A percentile compares a stretch with the other conserved stretches of the same genome.
These are phyloP conservation scores for Callopanchax toddi DNA, from an alignment of 2,113 vertebrate genomes.

Conservation along the genomic window DNA sequence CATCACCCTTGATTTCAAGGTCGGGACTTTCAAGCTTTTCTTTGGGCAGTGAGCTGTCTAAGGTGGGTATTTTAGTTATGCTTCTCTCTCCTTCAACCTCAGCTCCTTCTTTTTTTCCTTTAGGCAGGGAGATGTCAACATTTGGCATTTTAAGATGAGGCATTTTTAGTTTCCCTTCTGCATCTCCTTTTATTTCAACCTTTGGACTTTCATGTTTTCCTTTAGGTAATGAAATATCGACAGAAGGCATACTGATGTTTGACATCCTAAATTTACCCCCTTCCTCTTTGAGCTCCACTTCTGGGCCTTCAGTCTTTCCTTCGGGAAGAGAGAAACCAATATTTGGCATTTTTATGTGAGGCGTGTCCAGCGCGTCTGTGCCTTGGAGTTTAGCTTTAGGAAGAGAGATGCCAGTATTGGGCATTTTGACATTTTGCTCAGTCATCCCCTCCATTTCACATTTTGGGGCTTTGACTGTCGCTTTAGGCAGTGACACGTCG, in stretches of 20 bases:
- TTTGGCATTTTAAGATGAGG: slow-evolving; percentile 60
- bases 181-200: slow-evolving; percentile 26
- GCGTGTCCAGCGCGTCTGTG: neutral
- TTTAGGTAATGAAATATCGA: slow-evolving; percentile 69
- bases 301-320: slow-evolving; percentile 37
- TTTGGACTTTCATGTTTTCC: slow-evolving; percentile 25
- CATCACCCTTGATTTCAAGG: slow-evolving; percentile 26
- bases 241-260: slow-evolving; percentile 55
- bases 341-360: slow-evolving; percentile 38
- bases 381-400: slow-evolving; percentile 36
- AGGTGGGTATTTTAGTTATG: slow-evolving; percentile 38
- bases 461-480: slow-evolving; percentile 24
- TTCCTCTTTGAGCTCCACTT: slow-evolving; percentile 23
- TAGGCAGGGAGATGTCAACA: slow-evolving; percentile 34
- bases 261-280: slow-evolving; percentile 45
- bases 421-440: slow-evolving; percentile 40
- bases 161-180: slow-evolving; percentile 44
- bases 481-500: slow-evolving; percentile 47
- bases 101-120: slow-evolving; percentile 45
- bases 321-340: slow-evolving; percentile 40
- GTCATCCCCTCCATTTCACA: slow-evolving; percentile 19
- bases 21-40: slow-evolving; percentile 19
- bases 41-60: slow-evolving; percentile 53
- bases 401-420: slow-evolving; percentile 36
- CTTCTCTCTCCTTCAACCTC: slow-evolving; percentile 20